Evolutionary conservation across 2,888 invertebrate species (phyloP), one percentile per base, ranked within the genome.

Genomic region (Eupsilia transversa): DNA sequence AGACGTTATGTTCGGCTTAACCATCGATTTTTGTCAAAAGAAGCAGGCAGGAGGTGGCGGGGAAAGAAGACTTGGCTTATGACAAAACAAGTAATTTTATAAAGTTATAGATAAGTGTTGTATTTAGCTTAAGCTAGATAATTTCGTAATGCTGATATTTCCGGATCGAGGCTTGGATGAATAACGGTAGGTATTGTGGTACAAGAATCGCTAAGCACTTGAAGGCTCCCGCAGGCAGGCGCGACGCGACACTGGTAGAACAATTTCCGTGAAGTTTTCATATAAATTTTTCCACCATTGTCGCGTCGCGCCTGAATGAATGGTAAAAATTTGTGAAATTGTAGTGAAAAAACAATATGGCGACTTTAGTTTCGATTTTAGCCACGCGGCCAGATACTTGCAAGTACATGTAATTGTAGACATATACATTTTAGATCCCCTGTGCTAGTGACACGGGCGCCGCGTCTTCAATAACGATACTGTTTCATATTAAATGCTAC

Each of bases 1-100:
- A 52, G 23, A 60, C 79, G n/a, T 83, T n/a, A 63, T 38, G 57
- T 72, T 72, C 68, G 43, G 46, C 43, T 49, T 41, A 63, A 54
- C 63, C 46, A 56, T 52, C 43, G 57, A 52, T 61, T 67, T 49
- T 6, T 38, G 33, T 46, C 23, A 75, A 54, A 81, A 64, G 33
- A 41, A n/a, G n/a, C n/a, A n/a, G n/a, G n/a, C n/a, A n/a, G n/a
- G n/a, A n/a, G 59, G n/a, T 14, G 14, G 4, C 20, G 9, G 2
- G 12, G 33, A 38, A 38, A 9, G 30, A 35, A 35, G 63, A 33
- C 30, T 49, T 66, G n/a, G 17, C n/a, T 49, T 66, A 46, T 64
- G 20, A n/a, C 6, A 10, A 71, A 56, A 33, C 9, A n/a, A 35
- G 38, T 71, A 35, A 38, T 27, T 61, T 61, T 35, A 43, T 69